phyloP scores from a whole-genome alignment of 2,888 invertebrate genomes.

The Nemoura dubitans region DNA sequence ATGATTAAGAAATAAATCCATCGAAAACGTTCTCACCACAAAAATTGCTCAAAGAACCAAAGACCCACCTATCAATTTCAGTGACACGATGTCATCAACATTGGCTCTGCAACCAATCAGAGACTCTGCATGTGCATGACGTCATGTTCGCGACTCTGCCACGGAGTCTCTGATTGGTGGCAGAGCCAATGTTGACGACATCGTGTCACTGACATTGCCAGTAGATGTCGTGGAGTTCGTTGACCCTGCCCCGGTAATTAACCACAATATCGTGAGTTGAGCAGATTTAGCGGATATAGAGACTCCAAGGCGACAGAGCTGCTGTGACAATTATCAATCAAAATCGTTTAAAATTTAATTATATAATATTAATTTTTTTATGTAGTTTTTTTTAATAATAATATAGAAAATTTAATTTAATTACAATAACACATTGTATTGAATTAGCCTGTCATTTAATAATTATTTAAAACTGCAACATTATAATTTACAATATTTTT shows the following conservation, averaged over 20 bases:
- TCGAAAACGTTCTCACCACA: too few species aligned
- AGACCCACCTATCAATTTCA: too few species aligned
- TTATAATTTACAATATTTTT: background rate
- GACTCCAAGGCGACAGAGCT: background rate
- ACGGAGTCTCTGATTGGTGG: too few species aligned
- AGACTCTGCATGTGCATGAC: too few species aligned
- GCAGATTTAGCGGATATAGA: background rate
- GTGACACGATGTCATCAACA: too few species aligned
- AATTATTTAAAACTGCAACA: background rate
- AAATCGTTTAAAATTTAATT: background rate
- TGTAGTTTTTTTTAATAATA: background rate
- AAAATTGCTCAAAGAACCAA: too few species aligned
- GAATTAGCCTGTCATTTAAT: background rate
- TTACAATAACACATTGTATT: background rate
- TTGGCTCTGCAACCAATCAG: too few species aligned
- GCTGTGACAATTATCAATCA: background rate
- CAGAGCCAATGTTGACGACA: too few species aligned
- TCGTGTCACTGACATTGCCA: too few species aligned
- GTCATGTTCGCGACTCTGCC: too few species aligned
- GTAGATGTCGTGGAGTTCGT: background rate
- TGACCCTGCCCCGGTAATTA: background rate
- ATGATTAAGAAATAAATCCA: too few species aligned
- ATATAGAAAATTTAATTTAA: constrained; percentile 4
- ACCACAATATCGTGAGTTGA: background rate
- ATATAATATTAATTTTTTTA: background rate